These are phyloP conservation scores for Acleris laterana DNA, from an alignment of 2,888 invertebrate genomes.

Conservation along the genomic window DNA sequence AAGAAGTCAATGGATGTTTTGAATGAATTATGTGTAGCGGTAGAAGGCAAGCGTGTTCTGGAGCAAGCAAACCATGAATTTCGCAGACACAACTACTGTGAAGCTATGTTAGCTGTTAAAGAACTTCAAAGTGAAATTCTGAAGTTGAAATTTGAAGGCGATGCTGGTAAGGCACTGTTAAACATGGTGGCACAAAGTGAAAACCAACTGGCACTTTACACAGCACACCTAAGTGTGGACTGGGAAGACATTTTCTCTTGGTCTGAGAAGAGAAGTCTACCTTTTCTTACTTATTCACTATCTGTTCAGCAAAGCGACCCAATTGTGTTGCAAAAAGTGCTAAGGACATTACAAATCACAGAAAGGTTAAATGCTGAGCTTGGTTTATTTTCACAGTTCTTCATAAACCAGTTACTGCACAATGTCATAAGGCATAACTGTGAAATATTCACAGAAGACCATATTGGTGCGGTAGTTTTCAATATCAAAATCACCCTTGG, in stretches of 20 bases:
- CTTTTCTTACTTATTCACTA: slow-evolving; percentile 65
- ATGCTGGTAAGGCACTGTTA: slow-evolving; percentile 57
- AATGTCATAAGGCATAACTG: slow-evolving; percentile 74
- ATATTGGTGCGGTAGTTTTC: slow-evolving; percentile 71
- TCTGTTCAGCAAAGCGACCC: slow-evolving; percentile 75
- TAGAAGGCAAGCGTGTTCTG: slow-evolving; percentile 64
- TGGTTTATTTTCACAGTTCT: slow-evolving; percentile 73
- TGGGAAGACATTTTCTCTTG: slow-evolving; percentile 77
- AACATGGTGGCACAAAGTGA: slow-evolving; percentile 67
- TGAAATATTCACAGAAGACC: slow-evolving; percentile 74
- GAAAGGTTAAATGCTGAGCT: slow-evolving; percentile 74
- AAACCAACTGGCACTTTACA: slow-evolving; percentile 69
- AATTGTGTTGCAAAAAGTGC: slow-evolving; percentile 63
- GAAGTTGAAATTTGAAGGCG: slow-evolving; percentile 62
- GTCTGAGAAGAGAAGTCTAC: slow-evolving; percentile 67
- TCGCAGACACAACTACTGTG: slow-evolving; percentile 64
- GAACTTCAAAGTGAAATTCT: slow-evolving; percentile 56
- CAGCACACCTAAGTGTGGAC: slow-evolving; percentile 71
- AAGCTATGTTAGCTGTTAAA: slow-evolving; percentile 63
- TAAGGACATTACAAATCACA: slow-evolving; percentile 69
- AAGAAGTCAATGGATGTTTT: slow-evolving; percentile 54
- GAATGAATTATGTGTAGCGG: slow-evolving; percentile 59
- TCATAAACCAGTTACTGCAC: slow-evolving; percentile 68
- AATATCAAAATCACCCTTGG: slow-evolving; percentile 71
- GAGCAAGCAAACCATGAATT: slow-evolving; percentile 71